phyloP scores from a whole-genome alignment of 1,140 invertebrate species.

The Bombus picipes region DNA sequence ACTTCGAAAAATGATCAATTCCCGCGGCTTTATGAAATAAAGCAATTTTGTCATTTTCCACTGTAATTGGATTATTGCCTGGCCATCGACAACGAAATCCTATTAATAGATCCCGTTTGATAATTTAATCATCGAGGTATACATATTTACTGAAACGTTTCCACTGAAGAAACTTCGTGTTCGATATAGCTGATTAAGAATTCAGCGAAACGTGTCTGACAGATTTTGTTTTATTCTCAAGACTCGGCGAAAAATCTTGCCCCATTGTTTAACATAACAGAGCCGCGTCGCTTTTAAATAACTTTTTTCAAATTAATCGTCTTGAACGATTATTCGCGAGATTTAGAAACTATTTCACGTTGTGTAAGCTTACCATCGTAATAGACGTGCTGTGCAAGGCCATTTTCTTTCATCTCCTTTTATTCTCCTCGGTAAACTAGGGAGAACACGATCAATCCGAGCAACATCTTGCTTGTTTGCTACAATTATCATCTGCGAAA shows the following conservation, averaged over 20 bases:
- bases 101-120: neutral
- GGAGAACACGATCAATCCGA: neutral
- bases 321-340: neutral
- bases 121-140: neutral
- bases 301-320: too few relatives aligned
- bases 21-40: neutral
- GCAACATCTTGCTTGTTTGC: slow-evolving; percentile 8
- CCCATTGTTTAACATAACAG: neutral
- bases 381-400: too few relatives aligned
- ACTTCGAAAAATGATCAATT: neutral
- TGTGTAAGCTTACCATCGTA: too few relatives aligned
- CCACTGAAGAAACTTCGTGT: too few relatives aligned
- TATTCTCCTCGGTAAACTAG: neutral
- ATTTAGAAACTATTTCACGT: neutral
- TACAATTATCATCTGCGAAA: neutral
- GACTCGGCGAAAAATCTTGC: neutral
- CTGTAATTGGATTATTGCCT: neutral
- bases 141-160: neutral
- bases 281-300: too few relatives aligned
- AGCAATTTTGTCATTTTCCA: neutral
- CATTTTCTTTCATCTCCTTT: neutral
- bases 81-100: neutral
- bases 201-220: neutral
- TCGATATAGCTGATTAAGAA: neutral
- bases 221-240: too few relatives aligned